Conservation (phyloP, 1,140 invertebrate genomes). For the Hetaerina americana region DNA sequence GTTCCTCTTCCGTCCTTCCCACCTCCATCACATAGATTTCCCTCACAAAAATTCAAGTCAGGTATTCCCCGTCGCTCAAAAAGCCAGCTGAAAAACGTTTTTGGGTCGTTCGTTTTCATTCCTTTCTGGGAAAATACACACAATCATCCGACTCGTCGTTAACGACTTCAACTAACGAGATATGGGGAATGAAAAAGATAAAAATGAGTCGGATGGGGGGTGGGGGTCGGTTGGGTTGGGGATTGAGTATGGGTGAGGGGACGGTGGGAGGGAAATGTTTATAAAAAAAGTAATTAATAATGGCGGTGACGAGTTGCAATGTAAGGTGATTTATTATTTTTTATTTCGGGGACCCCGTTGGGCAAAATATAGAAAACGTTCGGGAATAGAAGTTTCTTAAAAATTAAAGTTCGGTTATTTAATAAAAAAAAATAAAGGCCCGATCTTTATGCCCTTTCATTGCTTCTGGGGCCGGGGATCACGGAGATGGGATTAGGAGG, state of each 20-base stretch:
- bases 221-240: too few relatives aligned
- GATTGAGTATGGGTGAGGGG: too few relatives aligned
- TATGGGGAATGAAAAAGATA: too few relatives aligned
- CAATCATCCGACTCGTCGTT: background rate
- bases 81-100: background rate
- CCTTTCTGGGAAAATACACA: background rate
- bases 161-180: background rate
- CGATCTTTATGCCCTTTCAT: background rate
- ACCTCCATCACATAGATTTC: too few relatives aligned
- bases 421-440: background rate
- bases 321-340: background rate
- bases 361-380: background rate
- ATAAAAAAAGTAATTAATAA: background rate
- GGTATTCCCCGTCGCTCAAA: background rate
- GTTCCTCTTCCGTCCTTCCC: too few relatives aligned
- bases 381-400: background rate
- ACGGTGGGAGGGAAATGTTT: too few relatives aligned
- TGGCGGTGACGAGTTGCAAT: background rate
- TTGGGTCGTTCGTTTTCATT: background rate
- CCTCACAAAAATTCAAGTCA: background rate
- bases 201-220: background rate
- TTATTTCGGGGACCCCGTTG: background rate
- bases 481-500: too few relatives aligned
- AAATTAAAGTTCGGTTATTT: background rate
- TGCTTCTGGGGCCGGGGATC: too few relatives aligned